Conservation (phyloP, 2,888 invertebrate species). For the Epinotia brunnichana region DNA sequence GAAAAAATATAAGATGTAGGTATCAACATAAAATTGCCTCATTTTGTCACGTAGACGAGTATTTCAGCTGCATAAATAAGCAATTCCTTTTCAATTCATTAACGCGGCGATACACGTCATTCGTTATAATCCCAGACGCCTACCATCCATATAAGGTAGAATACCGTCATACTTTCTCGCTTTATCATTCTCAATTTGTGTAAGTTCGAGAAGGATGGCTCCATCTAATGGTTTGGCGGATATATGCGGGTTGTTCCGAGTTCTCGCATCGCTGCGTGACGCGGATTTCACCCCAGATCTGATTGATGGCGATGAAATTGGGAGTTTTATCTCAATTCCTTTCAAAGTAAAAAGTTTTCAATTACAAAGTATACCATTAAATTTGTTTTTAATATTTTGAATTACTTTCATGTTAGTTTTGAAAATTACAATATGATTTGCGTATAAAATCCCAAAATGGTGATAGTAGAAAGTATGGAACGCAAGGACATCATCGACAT, state of each 20-base stretch:
- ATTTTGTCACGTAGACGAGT: neutral
- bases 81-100: slow-evolving; percentile 53
- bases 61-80: slow-evolving; percentile 37
- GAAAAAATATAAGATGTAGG: no score
- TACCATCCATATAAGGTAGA: neutral
- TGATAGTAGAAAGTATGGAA: no score
- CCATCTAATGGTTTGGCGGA: neutral
- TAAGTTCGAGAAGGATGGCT: slow-evolving; percentile 12
- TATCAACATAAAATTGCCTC: neutral
- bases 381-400: slow-evolving; percentile 39
- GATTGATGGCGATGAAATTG: slow-evolving; percentile 68
- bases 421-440: neutral
- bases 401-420: neutral
- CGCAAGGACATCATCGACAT: no score
- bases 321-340: slow-evolving; percentile 60
- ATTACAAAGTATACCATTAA: slow-evolving; percentile 46
- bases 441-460: no score
- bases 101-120: slow-evolving; percentile 46
- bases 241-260: slow-evolving; percentile 50
- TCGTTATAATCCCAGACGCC: slow-evolving; percentile 2
- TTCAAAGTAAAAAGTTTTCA: slow-evolving; percentile 52
- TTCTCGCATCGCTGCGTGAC: slow-evolving; percentile 57
- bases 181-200: neutral
- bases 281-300: slow-evolving; percentile 49
- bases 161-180: neutral